Percentiles rank a stretch among this genome's conserved stretches.
These are phyloP conservation scores for Chrysocyon brachyurus DNA, from an alignment of 2,797 vertebrate genomes.

Conservation along the genomic window DNA sequence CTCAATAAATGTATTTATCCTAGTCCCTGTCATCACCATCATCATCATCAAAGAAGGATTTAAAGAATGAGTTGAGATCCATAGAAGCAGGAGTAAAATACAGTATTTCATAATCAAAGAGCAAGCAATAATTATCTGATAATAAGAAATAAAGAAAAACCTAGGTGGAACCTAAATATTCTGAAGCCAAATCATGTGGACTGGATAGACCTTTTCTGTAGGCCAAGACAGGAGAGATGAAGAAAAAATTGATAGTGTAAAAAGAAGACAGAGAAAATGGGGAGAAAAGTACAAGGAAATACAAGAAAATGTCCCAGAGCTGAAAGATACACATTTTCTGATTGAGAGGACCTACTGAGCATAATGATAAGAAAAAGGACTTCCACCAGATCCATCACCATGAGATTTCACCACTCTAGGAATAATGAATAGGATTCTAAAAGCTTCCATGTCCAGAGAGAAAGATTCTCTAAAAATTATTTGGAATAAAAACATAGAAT, in stretches of 20 bases:
- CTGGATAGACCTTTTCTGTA: not conserved
- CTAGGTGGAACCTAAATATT: not conserved
- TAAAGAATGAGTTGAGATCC: not conserved
- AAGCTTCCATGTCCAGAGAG: not conserved
- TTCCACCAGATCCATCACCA: not conserved
- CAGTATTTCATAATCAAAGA: constrained; percentile 9
- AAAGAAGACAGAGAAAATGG: not conserved
- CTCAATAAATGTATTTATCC: not conserved
- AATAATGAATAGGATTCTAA: not conserved
- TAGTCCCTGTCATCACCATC: not conserved
- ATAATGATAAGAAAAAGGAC: not conserved
- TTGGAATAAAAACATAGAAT: not conserved
- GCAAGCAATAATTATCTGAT: not conserved
- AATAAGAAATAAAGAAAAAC: constrained; percentile 21
- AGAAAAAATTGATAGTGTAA: not conserved
- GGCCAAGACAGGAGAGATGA: not conserved
- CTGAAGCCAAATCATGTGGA: not conserved
- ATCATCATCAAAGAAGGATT: not conserved
- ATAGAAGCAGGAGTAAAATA: not conserved
- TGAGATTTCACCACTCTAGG: not conserved
- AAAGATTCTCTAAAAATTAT: not conserved
- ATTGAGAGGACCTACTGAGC: not conserved
- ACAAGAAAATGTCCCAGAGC: not conserved
- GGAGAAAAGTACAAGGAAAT: not conserved
- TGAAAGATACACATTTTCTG: not conserved